These are phyloP conservation scores for Cecidostiba fungosa DNA, from an alignment of 2,888 invertebrate species.

Conservation along the genomic window DNA sequence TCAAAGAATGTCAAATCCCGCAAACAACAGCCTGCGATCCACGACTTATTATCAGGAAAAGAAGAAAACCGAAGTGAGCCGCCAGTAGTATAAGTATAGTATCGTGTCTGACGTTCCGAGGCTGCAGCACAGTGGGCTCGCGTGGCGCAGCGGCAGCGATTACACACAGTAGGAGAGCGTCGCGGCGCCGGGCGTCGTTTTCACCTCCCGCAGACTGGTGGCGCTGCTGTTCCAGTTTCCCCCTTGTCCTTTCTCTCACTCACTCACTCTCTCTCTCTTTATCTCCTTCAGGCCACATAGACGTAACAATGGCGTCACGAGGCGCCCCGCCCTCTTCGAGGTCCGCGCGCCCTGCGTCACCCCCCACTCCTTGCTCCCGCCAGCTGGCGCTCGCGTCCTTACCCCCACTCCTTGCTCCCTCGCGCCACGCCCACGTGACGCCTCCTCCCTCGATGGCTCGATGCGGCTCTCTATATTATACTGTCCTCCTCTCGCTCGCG, in stretches of 20 bases:
- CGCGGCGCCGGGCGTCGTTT: conserved; percentile 69
- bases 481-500: neutral
- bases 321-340: conserved; percentile 77
- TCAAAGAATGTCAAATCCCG: no score
- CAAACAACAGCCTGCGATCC: no score
- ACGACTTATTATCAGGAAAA: neutral
- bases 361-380: conserved; percentile 70
- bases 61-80: neutral
- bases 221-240: conserved; percentile 72
- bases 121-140: neutral
- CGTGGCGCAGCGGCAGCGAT: conserved; percentile 23
- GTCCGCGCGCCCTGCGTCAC: conserved; percentile 65
- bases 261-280: conserved; percentile 15
- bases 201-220: conserved; percentile 74
- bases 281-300: neutral
- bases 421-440: conserved; percentile 66
- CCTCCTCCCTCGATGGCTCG: conserved; percentile 57
- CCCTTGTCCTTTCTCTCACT: conserved; percentile 61
- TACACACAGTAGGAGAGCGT: conserved; percentile 21
- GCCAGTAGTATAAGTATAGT: conserved; percentile 1
- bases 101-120: neutral
- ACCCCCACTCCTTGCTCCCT: conserved; percentile 47
- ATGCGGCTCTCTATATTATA: conserved; percentile 25
- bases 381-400: conserved; percentile 71
- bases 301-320: conserved; percentile 76